A percentile compares a stretch with the other conserved stretches of the same genome.
Conservation (phyloP, 2,797 vertebrate species). For the Pygocentrus nattereri region DNA sequence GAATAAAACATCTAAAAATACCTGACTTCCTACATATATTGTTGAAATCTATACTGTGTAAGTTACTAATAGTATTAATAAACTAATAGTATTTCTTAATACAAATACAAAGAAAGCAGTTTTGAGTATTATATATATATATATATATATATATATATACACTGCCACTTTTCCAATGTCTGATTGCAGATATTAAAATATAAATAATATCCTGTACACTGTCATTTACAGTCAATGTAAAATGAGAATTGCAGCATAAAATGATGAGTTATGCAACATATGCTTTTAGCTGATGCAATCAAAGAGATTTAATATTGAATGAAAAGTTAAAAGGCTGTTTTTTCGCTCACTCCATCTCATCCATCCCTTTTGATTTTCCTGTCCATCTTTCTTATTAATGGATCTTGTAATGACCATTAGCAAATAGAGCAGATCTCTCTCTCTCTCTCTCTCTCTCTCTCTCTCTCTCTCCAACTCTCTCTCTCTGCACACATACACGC, state of each 20-base stretch:
- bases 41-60: no score
- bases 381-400: slow-evolving; percentile 42
- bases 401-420: slow-evolving; percentile 47
- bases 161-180: not conserved
- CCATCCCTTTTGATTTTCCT: slow-evolving; percentile 22
- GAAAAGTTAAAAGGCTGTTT: slow-evolving; percentile 17
- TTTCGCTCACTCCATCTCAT: not conserved
- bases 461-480: not conserved
- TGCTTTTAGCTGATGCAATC: slow-evolving; percentile 7
- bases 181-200: not conserved
- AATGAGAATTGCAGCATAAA: slow-evolving; percentile 8
- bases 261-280: not conserved
- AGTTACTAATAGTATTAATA: no score
- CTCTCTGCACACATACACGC: slow-evolving; percentile 10
- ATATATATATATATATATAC: no score
- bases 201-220: not conserved
- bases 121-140: no score
- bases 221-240: not conserved
- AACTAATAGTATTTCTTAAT: no score
- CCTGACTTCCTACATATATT: no score
- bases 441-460: slow-evolving; percentile 38
- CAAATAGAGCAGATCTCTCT: slow-evolving; percentile 34
- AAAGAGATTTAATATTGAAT: slow-evolving; percentile 17
- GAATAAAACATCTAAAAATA: no score
- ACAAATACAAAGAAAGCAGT: no score